Evolutionary conservation across 1,140 invertebrate species (phyloP).

Genomic region (Dendrolimus punctatus): DNA sequence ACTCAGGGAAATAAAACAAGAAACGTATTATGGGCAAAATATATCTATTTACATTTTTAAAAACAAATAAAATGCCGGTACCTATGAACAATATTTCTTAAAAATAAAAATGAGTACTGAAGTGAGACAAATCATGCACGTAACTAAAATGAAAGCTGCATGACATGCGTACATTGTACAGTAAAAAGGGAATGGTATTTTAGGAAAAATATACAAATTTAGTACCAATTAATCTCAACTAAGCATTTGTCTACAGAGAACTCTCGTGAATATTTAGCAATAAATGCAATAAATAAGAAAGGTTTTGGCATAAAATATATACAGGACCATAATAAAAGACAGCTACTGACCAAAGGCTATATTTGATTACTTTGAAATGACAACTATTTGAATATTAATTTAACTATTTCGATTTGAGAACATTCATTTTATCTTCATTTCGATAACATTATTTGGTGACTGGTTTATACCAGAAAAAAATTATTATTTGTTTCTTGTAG

Average conservation of each 20-base stretch:
- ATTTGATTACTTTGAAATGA: no score
- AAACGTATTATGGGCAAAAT: constrained; percentile 58
- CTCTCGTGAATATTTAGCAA: constrained; percentile 1
- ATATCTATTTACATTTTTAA: constrained; percentile 66
- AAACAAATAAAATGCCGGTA: constrained; percentile 46
- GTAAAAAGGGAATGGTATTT: constrained; percentile 28
- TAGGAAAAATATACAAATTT: constrained; percentile 1
- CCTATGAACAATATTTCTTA: constrained; percentile 57
- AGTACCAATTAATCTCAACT: no score
- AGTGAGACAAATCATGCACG: constrained; percentile 39
- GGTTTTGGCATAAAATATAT: no score
- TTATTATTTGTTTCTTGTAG: no score
- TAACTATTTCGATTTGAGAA: no score
- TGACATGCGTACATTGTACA: constrained; percentile 10
- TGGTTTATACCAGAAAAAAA: no score
- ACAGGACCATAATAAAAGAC: no score
- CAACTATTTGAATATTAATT: no score
- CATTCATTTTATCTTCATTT: no score
- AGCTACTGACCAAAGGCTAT: no score
- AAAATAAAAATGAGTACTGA: constrained; percentile 55
- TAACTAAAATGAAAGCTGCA: constrained; percentile 26
- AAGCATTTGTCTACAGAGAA: no score
- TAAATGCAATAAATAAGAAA: constrained; percentile 2
- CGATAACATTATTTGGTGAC: no score
- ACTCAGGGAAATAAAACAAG: constrained; percentile 13